Percentiles rank a stretch among this genome's conserved stretches.
These are phyloP conservation scores for Resseliella maxima DNA, from an alignment of 2,888 invertebrate genomes.

Conservation along the genomic window DNA sequence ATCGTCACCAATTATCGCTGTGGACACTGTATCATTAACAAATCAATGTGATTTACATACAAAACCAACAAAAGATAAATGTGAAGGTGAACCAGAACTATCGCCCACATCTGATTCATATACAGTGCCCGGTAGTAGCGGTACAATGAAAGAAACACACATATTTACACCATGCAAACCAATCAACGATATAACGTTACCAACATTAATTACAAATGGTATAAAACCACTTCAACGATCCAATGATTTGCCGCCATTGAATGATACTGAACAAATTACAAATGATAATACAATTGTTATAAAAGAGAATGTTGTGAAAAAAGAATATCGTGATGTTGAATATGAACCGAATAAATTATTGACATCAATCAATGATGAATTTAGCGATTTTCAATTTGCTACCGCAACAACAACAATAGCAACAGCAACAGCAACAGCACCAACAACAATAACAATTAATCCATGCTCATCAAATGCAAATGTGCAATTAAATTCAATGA, in stretches of 20 bases:
- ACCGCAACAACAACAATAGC: background rate
- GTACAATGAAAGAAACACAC: conserved; percentile 66
- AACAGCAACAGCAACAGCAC: background rate
- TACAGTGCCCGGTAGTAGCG: conserved; percentile 62
- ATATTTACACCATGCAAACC: conserved; percentile 67
- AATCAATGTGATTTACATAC: no score
- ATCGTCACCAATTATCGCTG: background rate
- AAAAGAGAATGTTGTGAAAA: conserved; percentile 67
- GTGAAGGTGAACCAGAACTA: background rate
- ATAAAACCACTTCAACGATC: no score
- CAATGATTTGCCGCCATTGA: no score
- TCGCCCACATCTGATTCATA: conserved; percentile 60
- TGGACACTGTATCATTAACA: background rate
- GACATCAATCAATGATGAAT: conserved; percentile 57
- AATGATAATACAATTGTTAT: conserved; percentile 67
- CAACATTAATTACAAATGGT: background rate
- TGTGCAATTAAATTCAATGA: background rate
- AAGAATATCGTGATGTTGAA: conserved; percentile 67
- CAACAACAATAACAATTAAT: no score
- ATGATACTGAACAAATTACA: background rate
- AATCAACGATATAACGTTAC: background rate
- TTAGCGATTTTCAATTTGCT: conserved; percentile 58
- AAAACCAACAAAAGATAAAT: background rate
- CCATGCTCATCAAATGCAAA: background rate
- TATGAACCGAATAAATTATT: conserved; percentile 64